Base-by-base conservation (phyloP, 2,113 vertebrate species). In the Sorex araneus region DNA sequence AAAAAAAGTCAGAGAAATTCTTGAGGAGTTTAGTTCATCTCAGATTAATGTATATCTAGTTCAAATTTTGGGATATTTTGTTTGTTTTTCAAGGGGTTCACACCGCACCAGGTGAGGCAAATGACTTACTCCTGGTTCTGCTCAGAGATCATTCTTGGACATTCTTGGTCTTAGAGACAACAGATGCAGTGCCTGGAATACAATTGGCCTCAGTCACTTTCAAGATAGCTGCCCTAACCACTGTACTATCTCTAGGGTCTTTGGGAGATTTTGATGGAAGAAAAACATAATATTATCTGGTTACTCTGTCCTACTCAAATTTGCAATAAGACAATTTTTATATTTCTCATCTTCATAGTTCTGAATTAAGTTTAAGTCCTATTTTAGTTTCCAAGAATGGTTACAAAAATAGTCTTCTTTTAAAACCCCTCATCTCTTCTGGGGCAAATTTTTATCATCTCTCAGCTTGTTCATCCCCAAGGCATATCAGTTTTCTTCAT, bases 391-490 rank as follows among this genome's bases (percentile, higher is more conserved):
- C 34, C 16, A 64, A 67, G 43, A 36, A 60, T 1, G 84, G 25
- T 60, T 89, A 77, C 21, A 80, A 71, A 10, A 9, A 81, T 70
- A n/a, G 1, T 0, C 30, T 8, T 69, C 28, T 8, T 66, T 4
- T 60, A 50, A 91, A 84, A 91, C 50, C 27, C 3, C 15, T 34
- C 40, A 85, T 30, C 9, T 85, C 71, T 80, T 81, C 54, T 84
- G 32, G 89, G 90, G 32, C 12, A 64, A 74, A 64, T 43, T 36
- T 82, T 1, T 43, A 21, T 81, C 63, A 63, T 28, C 2, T 89
- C 78, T 91, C 43, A 78, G n/a, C 67, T 87, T 95, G 60, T 16
- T 45, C 73, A 91, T 80, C 36, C 66, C 28, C 34, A 78, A 50
- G 82, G 30, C 30, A 79, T 85, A 84, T 36, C 25, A 73, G 78